Evolutionary conservation across 2,113 vertebrate species (phyloP).

Genomic region (Naja naja): DNA sequence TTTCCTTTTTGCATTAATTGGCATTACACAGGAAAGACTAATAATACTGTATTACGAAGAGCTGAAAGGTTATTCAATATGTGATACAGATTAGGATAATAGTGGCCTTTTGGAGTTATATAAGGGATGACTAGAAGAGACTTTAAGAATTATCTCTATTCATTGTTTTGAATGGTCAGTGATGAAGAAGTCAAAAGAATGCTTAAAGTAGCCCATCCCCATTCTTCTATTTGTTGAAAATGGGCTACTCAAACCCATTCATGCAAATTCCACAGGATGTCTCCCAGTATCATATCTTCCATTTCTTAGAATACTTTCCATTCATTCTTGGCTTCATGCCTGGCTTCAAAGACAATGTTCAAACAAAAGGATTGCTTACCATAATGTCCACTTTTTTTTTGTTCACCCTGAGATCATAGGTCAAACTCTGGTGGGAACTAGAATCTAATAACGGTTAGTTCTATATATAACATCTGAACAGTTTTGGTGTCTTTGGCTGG

Average conservation of each 20-base stretch:
- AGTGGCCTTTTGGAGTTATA: conserved; percentile 28
- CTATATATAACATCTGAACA: conserved; percentile 39
- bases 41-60: conserved; percentile 48
- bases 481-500: conserved; percentile 16
- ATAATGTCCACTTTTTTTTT: conserved; percentile 40
- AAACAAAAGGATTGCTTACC: conserved; percentile 43
- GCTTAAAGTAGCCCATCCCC: conserved; percentile 35
- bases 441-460: not conserved
- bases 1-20: conserved; percentile 36
- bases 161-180: conserved; percentile 51
- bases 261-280: conserved; percentile 44
- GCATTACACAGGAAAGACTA: conserved; percentile 37
- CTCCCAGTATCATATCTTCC: conserved; percentile 30
- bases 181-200: conserved; percentile 32
- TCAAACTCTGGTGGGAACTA: conserved; percentile 42
- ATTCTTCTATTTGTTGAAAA: conserved; percentile 45
- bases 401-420: conserved; percentile 41
- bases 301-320: conserved; percentile 40
- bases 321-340: not conserved
- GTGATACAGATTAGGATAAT: conserved; percentile 55
- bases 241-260: conserved; percentile 35
- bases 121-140: conserved; percentile 17
- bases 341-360: conserved; percentile 52
- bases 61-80: conserved; percentile 43
- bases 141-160: conserved; percentile 55